Conservation (phyloP, 2,113 vertebrate species). For the Ginglymostoma cirratum region DNA sequence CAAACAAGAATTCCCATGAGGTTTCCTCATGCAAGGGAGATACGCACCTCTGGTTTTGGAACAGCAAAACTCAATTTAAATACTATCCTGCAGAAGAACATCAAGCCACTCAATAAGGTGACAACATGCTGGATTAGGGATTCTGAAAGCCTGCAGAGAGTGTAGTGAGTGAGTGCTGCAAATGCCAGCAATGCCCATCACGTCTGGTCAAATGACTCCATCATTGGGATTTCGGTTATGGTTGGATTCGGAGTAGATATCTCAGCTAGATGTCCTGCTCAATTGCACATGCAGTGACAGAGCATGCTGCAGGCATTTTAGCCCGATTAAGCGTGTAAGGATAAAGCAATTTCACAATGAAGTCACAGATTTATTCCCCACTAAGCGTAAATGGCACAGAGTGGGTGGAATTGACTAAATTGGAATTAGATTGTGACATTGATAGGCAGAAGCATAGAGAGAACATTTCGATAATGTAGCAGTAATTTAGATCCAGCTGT, state of each 20-base stretch:
- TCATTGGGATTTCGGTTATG: not conserved
- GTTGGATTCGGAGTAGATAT: not conserved
- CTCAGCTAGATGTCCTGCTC: not conserved
- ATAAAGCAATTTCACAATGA: too few species aligned
- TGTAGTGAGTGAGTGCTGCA: not conserved
- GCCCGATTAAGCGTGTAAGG: too few species aligned
- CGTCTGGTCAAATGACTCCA: not conserved
- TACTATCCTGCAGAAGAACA: too few species aligned
- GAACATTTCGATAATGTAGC: too few species aligned
- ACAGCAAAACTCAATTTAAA: not conserved
- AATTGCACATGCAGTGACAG: not conserved
- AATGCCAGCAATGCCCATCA: not conserved
- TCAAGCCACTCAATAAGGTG: too few species aligned
- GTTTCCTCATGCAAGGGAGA: not conserved
- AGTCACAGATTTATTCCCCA: too few species aligned
- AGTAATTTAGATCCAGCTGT: too few species aligned
- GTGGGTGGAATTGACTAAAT: too few species aligned
- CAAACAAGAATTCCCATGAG: not conserved
- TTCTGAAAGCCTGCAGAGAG: not conserved
- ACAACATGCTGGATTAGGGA: too few species aligned
- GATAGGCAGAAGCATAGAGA: too few species aligned
- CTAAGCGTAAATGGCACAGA: too few species aligned
- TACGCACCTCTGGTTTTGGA: not conserved
- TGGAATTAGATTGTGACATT: too few species aligned
- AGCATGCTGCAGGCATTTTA: not conserved